Evolutionary conservation across 2,888 invertebrate genomes (phyloP), one percentile per base, ranked within the genome.

Genomic region (Apomyelois bistriatella): DNA sequence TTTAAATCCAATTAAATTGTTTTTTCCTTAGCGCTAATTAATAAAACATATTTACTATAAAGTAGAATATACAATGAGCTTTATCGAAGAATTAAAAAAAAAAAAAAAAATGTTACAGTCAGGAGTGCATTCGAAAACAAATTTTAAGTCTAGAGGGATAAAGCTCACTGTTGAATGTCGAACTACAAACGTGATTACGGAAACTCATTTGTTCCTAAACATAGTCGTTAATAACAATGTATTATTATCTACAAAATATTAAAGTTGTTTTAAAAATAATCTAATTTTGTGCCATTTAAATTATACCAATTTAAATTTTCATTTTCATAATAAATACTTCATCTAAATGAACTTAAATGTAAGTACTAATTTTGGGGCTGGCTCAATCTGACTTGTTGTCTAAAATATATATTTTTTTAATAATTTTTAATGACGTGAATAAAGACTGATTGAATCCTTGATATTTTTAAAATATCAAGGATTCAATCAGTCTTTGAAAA

Each of bases 1-100:
- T 46, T 46, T 16, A 32, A 35, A 13, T 46, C 6, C 32, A 30
- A 43, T 43, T 43, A 46, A 32, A 46, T 32, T 46, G 35, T 46
- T 46, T 32, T 46, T 46, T 46, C 46, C 43, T 46, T 16, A 59
- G 64, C 68, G 72, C 70, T 76, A 76, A 76, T 72, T 68, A 62
- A 61, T 61, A 63, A 67, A 65, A 67, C 64, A 71, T 62, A 66
- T 68, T 70, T 68, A 69, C 65, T 65, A 65, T 63, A 59, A 66
- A 64, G 61, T 64, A 65, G 53, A 53, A 58, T 56, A 60, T 61
- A 48, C 55, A 56, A 53, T 61, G 56, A 59, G 55, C 53, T 36
- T 52, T 56, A 58, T 43, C 40, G 16, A 30, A 4, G 5, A 17
- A 42, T 42, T n/a, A 37, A 41, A 47, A 48, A 58, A 15, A 41